Percentiles rank a stretch among this genome's conserved stretches.
These are phyloP conservation scores for Clarias platycephalus DNA, from an alignment of 2,797 vertebrate genomes.

Conservation along the genomic window DNA sequence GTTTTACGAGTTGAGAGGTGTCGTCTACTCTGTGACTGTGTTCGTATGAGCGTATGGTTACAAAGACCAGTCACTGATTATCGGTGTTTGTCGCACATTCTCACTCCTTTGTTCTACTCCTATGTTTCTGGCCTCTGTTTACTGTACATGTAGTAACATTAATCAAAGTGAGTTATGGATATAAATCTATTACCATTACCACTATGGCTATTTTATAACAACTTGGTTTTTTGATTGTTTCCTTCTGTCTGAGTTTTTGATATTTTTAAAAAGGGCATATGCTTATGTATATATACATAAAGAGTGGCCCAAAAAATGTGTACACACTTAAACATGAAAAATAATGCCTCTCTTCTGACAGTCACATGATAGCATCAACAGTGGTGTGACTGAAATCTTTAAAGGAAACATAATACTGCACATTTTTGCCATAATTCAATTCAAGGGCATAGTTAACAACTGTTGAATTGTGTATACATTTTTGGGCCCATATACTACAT, in stretches of 20 bases:
- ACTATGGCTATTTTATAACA: background rate
- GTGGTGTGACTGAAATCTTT: too few species aligned
- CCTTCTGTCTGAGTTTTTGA: too few species aligned
- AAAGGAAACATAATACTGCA: too few species aligned
- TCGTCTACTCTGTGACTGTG: background rate
- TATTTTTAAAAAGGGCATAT: background rate
- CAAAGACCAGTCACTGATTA: background rate
- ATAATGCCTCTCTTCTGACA: too few species aligned
- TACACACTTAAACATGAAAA: too few species aligned
- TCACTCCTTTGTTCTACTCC: background rate
- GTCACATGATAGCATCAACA: too few species aligned
- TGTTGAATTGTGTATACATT: too few species aligned
- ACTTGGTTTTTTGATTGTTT: background rate
- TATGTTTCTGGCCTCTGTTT: background rate
- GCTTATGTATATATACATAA: too few species aligned
- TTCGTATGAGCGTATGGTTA: background rate
- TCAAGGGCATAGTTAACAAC: too few species aligned
- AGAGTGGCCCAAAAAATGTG: too few species aligned
- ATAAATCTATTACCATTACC: background rate
- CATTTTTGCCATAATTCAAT: too few species aligned
- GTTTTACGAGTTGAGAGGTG: background rate
- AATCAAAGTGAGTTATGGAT: background rate
- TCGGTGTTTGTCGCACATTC: background rate
- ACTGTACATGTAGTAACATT: background rate
- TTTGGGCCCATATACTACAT: too few species aligned